Base-by-base conservation (phyloP, 1,140 invertebrate species). In the Zaprionus tsacasi region DNA sequence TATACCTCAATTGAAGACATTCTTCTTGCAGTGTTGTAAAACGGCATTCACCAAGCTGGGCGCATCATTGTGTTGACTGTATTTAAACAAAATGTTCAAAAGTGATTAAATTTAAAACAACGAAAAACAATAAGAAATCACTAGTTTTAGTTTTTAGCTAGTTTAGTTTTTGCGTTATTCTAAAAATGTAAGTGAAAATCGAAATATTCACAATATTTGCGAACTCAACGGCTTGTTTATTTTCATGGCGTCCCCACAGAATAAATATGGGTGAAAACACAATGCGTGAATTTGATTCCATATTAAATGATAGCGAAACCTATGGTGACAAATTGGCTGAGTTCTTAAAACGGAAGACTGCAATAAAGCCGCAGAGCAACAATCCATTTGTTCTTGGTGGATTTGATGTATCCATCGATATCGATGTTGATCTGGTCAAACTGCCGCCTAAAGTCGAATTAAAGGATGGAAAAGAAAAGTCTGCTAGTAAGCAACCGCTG, bases 341-440 rank as follows among this genome's bases (percentile, higher is more conserved):
- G 0, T 75, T 75, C 63, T 40, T 75, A 2, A 70, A 75, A 33
- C 52, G 35, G 0, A 70, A 75, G 11, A 64, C 67, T 3, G 52
- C 40, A 3, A 33, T 33, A n/a, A 74, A 57, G 12, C 71, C 65
- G 7, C 25, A 50, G 2, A 45, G 5, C 15, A 54, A 43, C 8
- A 48, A 11, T 1, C 13, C 33, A 4, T 75, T 75, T 11, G 27
- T 64, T 0, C n/a, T 75, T 2, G 59, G 54, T 8, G 67, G 35
- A 11, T 25, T 52, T 4, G 67, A 75, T 35, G 6, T 57, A 1
- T 57, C 71, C 1, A 50, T 74, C 8, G 71, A 74, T 21, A n/a
- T 74, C 7, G 71, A 69, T 36, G 57, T 74, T 6, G 71, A 74
- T 57, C 35, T 75, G 6, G 21, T 70, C 10, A 64, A 75, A 43